Evolutionary conservation across 2,888 invertebrate species (phyloP).

Genomic region (Aphidoletes aphidimyza): DNA sequence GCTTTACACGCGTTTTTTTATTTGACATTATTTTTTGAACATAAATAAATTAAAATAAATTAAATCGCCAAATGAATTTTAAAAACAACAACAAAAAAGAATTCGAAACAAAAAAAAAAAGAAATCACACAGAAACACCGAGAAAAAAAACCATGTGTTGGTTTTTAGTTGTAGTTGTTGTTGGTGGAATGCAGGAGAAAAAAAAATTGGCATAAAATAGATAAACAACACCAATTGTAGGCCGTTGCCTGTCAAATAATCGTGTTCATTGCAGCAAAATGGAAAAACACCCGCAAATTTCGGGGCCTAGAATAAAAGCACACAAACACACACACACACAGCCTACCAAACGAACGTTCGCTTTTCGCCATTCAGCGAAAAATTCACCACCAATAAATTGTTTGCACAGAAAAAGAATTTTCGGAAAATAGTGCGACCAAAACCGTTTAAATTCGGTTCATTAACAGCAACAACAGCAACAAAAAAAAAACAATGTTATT

Average conservation of each 20-base stretch:
- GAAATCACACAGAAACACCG: not conserved
- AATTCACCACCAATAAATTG: not conserved
- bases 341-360: too few relatives aligned
- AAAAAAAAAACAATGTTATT: not conserved
- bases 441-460: conserved; percentile 35
- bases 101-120: not conserved
- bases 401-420: not conserved
- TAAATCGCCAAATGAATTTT: conserved; percentile 44
- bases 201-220: not conserved
- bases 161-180: not conserved
- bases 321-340: not conserved
- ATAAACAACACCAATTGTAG: not conserved
- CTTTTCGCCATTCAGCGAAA: not conserved
- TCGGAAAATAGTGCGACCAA: conserved; percentile 17
- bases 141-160: not conserved
- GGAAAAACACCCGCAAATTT: not conserved
- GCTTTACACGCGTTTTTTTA: conserved; percentile 1
- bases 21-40: conserved; percentile 45
- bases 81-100: not conserved
- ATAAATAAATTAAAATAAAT: conserved; percentile 53
- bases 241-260: conserved; percentile 7
- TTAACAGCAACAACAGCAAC: not conserved
- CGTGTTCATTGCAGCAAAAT: not conserved
- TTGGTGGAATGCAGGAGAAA: not conserved
- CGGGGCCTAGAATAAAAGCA: not conserved